phyloP scores from a whole-genome alignment of 2,888 invertebrate species.

The Ctenicera cuprea region DNA sequence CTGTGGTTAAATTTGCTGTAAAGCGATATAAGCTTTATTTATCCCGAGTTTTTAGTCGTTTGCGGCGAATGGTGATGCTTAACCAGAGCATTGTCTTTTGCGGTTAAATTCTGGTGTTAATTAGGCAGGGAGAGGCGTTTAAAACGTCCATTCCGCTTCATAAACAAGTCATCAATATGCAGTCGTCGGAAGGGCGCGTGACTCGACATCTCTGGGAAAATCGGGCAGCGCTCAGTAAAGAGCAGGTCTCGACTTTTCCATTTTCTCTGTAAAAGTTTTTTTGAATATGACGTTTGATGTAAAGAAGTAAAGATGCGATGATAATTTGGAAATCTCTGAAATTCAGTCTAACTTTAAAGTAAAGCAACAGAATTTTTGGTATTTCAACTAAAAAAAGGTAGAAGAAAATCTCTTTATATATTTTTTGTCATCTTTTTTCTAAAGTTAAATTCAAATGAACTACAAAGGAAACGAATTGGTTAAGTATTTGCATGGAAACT shows the following conservation, averaged over 20 bases:
- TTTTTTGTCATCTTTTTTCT: too few species aligned
- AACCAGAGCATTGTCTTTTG: slow-evolving; percentile 40
- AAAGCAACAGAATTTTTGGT: too few species aligned
- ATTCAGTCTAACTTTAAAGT: not conserved
- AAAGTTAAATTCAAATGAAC: too few species aligned
- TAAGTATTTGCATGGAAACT: too few species aligned
- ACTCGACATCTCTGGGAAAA: slow-evolving; percentile 35
- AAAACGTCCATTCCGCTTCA: slow-evolving; percentile 35
- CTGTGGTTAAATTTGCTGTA: slow-evolving; percentile 8
- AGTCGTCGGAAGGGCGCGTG: slow-evolving; percentile 41
- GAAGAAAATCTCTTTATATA: too few species aligned
- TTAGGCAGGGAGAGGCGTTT: slow-evolving; percentile 34
- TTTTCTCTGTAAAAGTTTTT: slow-evolving; percentile 8
- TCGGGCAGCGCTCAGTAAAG: slow-evolving; percentile 15
- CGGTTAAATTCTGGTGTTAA: slow-evolving; percentile 38
- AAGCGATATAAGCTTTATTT: slow-evolving; percentile 16
- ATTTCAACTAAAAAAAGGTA: too few species aligned
- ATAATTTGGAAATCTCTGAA: not conserved
- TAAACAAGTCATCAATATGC: slow-evolving; percentile 49
- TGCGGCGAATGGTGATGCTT: slow-evolving; percentile 2
- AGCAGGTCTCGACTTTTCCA: not conserved
- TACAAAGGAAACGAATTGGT: too few species aligned
- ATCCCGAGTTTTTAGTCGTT: slow-evolving; percentile 8
- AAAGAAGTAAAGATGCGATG: not conserved
- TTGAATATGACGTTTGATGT: slow-evolving; percentile 3